Conservation (phyloP, 2,113 vertebrate genomes). For the Cyphomyrus plagiostoma region DNA sequence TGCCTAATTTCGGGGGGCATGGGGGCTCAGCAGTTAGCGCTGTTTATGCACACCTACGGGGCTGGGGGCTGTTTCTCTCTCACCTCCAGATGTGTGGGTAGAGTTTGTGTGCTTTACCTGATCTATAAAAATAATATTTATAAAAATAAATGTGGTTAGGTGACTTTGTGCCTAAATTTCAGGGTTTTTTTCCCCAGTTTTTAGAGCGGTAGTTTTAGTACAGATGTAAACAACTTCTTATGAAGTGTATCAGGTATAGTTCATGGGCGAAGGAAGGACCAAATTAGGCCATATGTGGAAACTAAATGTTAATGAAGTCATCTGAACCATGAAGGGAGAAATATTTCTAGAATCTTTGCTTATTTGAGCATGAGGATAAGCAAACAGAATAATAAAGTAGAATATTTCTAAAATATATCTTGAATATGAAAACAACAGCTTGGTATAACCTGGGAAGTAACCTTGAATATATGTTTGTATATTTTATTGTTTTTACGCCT, state of each 20-base stretch:
- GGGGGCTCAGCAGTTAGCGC: not conserved
- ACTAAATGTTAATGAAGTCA: not conserved
- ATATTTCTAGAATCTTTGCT: not conserved
- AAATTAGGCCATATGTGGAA: not conserved
- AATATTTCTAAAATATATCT: conserved; percentile 1
- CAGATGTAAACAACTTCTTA: not conserved
- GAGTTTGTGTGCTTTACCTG: not conserved
- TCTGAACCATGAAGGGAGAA: not conserved
- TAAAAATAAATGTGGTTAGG: not conserved
- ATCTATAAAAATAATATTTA: not conserved
- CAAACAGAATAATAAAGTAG: conserved; percentile 9
- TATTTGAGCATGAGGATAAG: conserved; percentile 1
- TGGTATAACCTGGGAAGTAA: not conserved
- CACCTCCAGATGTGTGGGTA: not conserved
- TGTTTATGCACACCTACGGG: not conserved
- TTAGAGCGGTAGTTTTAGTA: not conserved
- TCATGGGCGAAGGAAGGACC: not conserved
- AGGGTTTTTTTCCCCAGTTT: not conserved
- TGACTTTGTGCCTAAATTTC: not conserved
- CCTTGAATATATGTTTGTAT: not conserved
- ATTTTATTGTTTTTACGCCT: not conserved
- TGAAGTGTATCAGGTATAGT: not conserved
- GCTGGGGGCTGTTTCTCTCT: not conserved
- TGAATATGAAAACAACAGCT: not conserved
- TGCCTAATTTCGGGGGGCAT: not conserved